phyloP scores from a whole-genome alignment of 2,113 vertebrate genomes.

The Helogale parvula region DNA sequence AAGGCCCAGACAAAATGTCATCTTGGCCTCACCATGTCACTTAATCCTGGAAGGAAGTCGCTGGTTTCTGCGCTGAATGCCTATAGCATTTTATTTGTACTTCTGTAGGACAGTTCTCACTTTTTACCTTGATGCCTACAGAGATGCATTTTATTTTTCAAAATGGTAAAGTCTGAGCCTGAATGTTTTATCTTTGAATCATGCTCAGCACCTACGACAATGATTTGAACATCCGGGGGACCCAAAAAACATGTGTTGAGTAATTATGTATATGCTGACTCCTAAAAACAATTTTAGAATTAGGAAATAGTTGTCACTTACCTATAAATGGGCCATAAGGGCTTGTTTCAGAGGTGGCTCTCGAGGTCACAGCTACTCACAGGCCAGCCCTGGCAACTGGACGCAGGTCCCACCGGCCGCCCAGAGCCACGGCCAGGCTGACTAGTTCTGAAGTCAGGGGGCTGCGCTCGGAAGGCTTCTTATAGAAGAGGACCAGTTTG shows the following conservation, averaged over 20 bases:
- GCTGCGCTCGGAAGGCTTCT: background rate
- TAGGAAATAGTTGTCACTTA: background rate
- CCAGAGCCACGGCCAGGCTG: background rate
- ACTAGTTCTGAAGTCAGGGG: accelerated
- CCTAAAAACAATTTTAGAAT: background rate
- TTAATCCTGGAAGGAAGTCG: background rate
- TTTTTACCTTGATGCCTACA: background rate
- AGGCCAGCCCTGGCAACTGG: background rate
- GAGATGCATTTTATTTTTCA: background rate
- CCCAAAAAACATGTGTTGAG: background rate
- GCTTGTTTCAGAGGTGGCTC: background rate
- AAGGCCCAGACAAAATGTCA: background rate
- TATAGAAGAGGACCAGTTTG: background rate
- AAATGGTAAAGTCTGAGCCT: background rate
- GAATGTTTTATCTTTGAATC: background rate
- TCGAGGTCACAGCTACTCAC: background rate
- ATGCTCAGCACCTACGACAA: background rate
- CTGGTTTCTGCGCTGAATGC: background rate
- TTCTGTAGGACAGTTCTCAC: background rate
- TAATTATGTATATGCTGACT: background rate
- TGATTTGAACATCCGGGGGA: background rate
- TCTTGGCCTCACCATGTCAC: background rate
- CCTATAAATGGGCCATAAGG: background rate
- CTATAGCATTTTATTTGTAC: background rate
- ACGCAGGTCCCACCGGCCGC: too few species aligned